A percentile compares a stretch with the other conserved stretches of the same genome.
Conservation (phyloP, 2,888 invertebrate species). For the Tridacna crocea region DNA sequence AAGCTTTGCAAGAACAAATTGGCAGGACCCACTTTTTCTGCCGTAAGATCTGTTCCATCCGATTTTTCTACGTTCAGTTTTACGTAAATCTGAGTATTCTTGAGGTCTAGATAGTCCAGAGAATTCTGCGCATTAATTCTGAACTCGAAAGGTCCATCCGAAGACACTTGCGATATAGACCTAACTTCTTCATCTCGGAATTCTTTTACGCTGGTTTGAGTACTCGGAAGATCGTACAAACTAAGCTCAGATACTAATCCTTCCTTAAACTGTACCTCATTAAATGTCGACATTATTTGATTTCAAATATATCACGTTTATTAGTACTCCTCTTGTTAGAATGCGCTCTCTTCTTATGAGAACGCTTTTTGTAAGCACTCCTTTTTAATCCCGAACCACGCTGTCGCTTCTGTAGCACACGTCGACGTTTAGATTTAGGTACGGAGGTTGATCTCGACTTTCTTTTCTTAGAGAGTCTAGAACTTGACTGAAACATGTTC, state of each 20-base stretch:
- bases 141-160: conserved; percentile 24
- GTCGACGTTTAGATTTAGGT: conserved; percentile 4
- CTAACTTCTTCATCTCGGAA: conserved; percentile 20
- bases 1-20: conserved; percentile 57
- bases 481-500: conserved; percentile 28
- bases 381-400: conserved; percentile 9
- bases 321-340: conserved; percentile 1
- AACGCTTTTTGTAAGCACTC: too few relatives aligned
- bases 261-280: conserved; percentile 20
- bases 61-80: conserved; percentile 9
- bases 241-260: conserved; percentile 15
- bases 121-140: conserved; percentile 28
- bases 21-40: conserved; percentile 52
- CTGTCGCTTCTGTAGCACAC: conserved; percentile 4
- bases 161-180: conserved; percentile 24
- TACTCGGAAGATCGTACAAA: conserved; percentile 27
- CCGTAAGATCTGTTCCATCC: conserved; percentile 12
- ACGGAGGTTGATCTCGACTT: conserved; percentile 2
- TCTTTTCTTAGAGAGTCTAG: conserved; percentile 9
- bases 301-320: conserved; percentile 30
- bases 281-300: conserved; percentile 17
- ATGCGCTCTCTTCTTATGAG: conserved; percentile 10
- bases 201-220: conserved; percentile 18
- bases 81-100: conserved; percentile 21
- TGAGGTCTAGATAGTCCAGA: conserved; percentile 25